These are phyloP conservation scores for Yoshiicerus persimilis DNA, from an alignment of 1,140 invertebrate species.

Conservation along the genomic window DNA sequence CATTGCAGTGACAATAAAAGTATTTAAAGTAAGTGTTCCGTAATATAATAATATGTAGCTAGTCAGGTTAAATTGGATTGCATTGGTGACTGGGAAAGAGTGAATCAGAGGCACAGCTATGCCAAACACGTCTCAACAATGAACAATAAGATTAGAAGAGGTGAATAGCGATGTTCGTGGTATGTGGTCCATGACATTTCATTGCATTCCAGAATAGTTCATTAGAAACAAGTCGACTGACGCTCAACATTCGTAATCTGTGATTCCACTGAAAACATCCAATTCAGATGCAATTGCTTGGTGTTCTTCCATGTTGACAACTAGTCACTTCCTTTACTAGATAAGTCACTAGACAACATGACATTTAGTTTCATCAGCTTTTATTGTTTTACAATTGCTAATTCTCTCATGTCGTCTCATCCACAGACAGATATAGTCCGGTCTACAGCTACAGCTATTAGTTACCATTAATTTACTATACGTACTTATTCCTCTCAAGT, in stretches of 20 bases:
- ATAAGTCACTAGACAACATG: background rate
- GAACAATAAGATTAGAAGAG: slow-evolving; percentile 8
- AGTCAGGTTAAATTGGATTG: background rate
- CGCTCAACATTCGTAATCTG: background rate
- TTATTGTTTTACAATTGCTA: background rate
- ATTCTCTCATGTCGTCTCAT: background rate
- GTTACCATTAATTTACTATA: background rate
- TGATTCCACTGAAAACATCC: background rate
- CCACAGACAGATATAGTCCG: background rate
- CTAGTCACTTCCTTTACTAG: background rate
- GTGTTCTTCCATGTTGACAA: background rate
- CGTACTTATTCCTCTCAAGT: background rate
- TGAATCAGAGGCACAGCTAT: background rate
- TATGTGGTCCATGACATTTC: background rate
- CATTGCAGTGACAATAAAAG: background rate
- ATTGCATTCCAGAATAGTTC: background rate
- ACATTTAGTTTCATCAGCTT: background rate
- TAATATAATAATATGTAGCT: no score
- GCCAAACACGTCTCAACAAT: background rate
- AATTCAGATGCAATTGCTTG: background rate
- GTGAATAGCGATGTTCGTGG: background rate
- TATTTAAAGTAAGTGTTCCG: background rate
- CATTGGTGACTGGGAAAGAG: background rate
- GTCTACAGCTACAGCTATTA: background rate
- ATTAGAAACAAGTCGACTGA: background rate